Evolutionary conservation across 2,113 vertebrate species (phyloP).

Genomic region (Chaetops frenatus): DNA sequence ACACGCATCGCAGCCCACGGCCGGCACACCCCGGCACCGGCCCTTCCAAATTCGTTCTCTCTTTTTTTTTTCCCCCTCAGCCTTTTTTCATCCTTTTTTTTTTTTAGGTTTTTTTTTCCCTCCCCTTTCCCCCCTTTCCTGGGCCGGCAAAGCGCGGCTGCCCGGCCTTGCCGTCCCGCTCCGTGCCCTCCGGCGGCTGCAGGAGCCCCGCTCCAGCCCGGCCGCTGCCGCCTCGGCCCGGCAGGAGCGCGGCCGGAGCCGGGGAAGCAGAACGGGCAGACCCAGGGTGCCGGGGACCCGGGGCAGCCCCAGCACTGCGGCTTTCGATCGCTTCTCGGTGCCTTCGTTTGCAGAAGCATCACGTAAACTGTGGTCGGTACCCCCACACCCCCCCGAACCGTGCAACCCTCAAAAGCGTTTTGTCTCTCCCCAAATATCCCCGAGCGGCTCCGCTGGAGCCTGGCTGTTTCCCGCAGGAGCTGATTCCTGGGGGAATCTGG

Average conservation of each 20-base stretch:
- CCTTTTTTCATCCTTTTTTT: not conserved
- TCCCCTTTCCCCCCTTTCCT: rapidly evolving
- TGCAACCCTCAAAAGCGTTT: not conserved
- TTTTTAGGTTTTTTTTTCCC: not conserved
- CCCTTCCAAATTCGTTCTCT: not conserved
- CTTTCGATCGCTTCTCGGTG: not conserved
- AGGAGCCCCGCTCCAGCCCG: not conserved
- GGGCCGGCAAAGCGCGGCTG: no score
- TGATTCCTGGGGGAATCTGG: not conserved
- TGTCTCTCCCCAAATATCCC: not conserved
- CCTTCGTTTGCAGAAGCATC: not conserved
- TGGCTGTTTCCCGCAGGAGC: not conserved
- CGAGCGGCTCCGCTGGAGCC: not conserved
- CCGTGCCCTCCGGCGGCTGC: not conserved
- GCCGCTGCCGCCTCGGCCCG: not conserved
- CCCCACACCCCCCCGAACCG: rapidly evolving
- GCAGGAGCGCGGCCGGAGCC: not conserved
- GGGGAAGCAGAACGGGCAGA: not conserved
- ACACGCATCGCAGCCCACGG: not conserved
- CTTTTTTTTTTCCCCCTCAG: rapidly evolving
- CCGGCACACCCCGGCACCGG: not conserved
- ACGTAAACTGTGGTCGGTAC: rapidly evolving
- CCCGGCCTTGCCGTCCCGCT: not conserved
- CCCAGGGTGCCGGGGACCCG: not conserved
- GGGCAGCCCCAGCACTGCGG: not conserved